Evolutionary conservation across 2,113 vertebrate species (phyloP), one percentile per base, ranked within the genome.

Genomic region (Geococcyx californianus): DNA sequence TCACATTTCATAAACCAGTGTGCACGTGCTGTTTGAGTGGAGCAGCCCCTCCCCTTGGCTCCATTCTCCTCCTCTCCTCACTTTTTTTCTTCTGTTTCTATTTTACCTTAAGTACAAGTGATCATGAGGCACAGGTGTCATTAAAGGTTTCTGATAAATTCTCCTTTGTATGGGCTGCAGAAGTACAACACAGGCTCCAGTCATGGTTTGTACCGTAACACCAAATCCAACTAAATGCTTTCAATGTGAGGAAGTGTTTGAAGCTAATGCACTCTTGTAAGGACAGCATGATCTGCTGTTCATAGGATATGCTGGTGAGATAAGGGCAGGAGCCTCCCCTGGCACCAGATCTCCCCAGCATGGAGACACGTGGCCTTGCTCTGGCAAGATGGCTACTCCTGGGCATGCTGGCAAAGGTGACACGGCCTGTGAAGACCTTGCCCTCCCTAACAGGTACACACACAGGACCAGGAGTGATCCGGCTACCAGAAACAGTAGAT

Each of bases 331-430:
- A 16, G 26, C 21, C 18, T 60, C 25, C 17, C 23, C 25, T 3
- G 10, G 20, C 28, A 92, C 17, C 31, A 64, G 49, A 60, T 4
- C 19, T 85, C 23, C 24, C 29, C 33, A 58, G 45, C 34, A 80
- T 0, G 1, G 29, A 40, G 62, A 28, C 0, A 2, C 14, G 15
- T 5, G 44, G 51, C 45, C 26, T 77, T 59, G 51, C 40, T 52
- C 24, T 9, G 44, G 29, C 44, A 26, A 44, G 12, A 34, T 16
- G 16, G 6, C 28, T 24, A n/a, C 34, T 74, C 55, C 25, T 21
- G 23, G 21, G 25, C 23, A 23, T 15, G 21, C 15, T 34, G 38
- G 15, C 2, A 6, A 47, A 21, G 51, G 18, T 1, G 9, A 12
- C n/a, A 69, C 17, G 38, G 34, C 19, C 33, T 34, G 24, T 9